Evolutionary conservation across 2,113 vertebrate species (phyloP).

Genomic region (Psettodes erumei): DNA sequence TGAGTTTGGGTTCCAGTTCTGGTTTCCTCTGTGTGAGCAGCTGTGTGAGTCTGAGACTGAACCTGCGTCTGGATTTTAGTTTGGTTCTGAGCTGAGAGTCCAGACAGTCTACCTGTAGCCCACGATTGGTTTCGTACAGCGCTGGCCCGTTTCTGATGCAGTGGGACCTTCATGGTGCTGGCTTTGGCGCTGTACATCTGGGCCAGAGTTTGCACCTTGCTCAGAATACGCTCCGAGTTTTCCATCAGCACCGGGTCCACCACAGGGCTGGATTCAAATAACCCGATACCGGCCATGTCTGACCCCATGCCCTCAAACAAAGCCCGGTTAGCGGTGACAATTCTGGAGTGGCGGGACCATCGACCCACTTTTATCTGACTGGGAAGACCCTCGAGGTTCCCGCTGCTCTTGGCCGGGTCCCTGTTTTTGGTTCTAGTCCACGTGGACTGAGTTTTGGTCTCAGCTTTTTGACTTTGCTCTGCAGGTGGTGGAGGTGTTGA

Average conservation of each 20-base stretch:
- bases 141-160: slow-evolving; percentile 75
- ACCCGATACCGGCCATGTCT: slow-evolving; percentile 68
- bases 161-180: slow-evolving; percentile 82
- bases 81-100: not conserved
- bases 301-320: slow-evolving; percentile 65
- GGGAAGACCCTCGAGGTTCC: slow-evolving; percentile 51
- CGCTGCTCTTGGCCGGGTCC: slow-evolving; percentile 2
- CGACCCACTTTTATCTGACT: slow-evolving; percentile 71
- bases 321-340: slow-evolving; percentile 52
- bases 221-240: slow-evolving; percentile 86
- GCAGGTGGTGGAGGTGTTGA: not conserved
- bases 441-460: slow-evolving; percentile 7
- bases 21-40: not conserved
- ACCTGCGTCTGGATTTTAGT: slow-evolving; percentile 13
- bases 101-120: slow-evolving; percentile 20
- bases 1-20: not conserved
- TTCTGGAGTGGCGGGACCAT: slow-evolving; percentile 70
- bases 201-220: slow-evolving; percentile 89
- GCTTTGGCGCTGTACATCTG: slow-evolving; percentile 88
- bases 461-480: not conserved
- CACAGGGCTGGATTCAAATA: slow-evolving; percentile 76
- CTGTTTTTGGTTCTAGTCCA: slow-evolving; percentile 22
- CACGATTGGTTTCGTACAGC: slow-evolving; percentile 18
- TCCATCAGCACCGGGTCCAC: slow-evolving; percentile 78
- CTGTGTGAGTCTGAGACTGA: not conserved